A percentile compares a stretch with the other conserved stretches of the same genome.
Evolutionary conservation across 2,113 vertebrate genomes (phyloP).

Genomic region (Sterna hirundo): DNA sequence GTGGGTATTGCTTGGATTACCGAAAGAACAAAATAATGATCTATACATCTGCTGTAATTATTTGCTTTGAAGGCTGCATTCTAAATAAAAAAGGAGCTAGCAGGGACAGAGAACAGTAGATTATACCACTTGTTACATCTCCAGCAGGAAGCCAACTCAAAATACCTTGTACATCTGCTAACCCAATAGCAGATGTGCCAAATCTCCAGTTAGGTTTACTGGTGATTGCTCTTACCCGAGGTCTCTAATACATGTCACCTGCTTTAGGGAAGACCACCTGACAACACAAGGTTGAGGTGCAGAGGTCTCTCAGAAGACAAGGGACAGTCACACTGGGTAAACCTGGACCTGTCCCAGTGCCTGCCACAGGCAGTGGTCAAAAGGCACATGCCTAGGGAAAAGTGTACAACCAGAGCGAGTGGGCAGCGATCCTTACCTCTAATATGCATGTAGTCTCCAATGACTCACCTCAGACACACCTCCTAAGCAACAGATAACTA

Average conservation of each 20-base stretch:
- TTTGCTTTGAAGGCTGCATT: neutral
- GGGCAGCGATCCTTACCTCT: accelerated
- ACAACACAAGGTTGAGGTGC: neutral
- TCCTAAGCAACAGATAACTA: neutral
- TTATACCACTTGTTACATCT: neutral
- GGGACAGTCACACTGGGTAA: neutral
- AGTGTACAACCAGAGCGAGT: accelerated
- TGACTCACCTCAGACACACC: neutral
- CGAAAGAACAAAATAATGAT: neutral
- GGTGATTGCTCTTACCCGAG: neutral
- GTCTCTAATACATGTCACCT: neutral
- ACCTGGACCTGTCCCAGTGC: neutral
- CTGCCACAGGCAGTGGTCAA: neutral
- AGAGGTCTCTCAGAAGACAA: neutral
- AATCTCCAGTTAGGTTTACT: neutral
- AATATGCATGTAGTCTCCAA: neutral
- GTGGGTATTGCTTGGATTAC: neutral
- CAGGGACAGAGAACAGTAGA: neutral
- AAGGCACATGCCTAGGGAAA: neutral
- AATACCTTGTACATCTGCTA: neutral
- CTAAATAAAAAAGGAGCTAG: neutral
- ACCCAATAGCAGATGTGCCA: neutral
- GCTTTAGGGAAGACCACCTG: neutral
- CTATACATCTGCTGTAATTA: neutral
- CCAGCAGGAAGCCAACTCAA: neutral